These are phyloP conservation scores for Corbicula japonica DNA, from an alignment of 2,888 invertebrate genomes.

Conservation along the genomic window DNA sequence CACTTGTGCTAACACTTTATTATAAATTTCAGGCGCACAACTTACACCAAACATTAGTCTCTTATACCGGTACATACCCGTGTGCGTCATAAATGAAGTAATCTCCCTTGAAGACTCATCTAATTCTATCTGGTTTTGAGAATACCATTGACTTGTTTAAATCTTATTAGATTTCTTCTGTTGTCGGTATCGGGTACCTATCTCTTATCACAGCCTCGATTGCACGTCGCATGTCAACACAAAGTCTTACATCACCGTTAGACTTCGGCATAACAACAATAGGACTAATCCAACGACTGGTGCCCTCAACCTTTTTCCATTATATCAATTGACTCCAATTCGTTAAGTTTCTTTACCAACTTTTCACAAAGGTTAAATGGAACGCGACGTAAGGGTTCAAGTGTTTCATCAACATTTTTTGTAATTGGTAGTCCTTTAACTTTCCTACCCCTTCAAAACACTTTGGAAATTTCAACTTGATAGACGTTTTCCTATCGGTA, in stretches of 20 bases:
- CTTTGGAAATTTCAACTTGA: conserved; percentile 20
- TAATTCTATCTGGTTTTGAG: conserved; percentile 69
- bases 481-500: neutral
- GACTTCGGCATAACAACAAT: conserved; percentile 55
- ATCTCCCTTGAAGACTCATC: conserved; percentile 66
- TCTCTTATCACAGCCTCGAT: conserved; percentile 55
- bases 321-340: conserved; percentile 45
- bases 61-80: conserved; percentile 65
- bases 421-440: conserved; percentile 35
- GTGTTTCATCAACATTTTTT: conserved; percentile 16
- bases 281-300: conserved; percentile 52
- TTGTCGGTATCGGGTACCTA: conserved; percentile 50
- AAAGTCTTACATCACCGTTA: conserved; percentile 50
- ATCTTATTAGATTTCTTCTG: conserved; percentile 52
- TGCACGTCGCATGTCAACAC: conserved; percentile 60
- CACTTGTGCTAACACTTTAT: conserved; percentile 54
- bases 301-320: conserved; percentile 55
- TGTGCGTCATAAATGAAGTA: conserved; percentile 72
- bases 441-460: conserved; percentile 50
- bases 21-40: conserved; percentile 67
- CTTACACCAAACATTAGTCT: conserved; percentile 67
- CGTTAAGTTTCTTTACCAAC: conserved; percentile 41
- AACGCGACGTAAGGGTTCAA: conserved; percentile 22
- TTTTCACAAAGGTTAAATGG: conserved; percentile 31
- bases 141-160: conserved; percentile 62